A percentile compares a stretch with the other conserved stretches of the same genome.
Evolutionary conservation across 1,140 invertebrate genomes (phyloP).

Genomic region (Colletes latitarsis): DNA sequence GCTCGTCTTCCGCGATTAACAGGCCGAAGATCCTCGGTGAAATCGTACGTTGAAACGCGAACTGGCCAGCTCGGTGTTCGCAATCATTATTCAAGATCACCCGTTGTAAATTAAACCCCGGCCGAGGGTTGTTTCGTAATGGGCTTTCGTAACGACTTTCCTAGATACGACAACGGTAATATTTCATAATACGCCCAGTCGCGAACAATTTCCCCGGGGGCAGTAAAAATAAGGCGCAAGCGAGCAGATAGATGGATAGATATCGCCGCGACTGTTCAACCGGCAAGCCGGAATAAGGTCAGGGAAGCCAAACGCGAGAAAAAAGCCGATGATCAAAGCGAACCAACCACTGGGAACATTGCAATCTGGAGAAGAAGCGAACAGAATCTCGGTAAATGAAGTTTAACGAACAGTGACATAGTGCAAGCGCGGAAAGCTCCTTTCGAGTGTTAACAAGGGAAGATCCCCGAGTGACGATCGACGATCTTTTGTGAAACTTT

Average conservation of each 20-base stretch:
- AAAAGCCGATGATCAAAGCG: conserved; percentile 44
- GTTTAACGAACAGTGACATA: neutral
- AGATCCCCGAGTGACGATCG: no score
- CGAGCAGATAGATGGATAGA: conserved; percentile 32
- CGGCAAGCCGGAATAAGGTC: conserved; percentile 71
- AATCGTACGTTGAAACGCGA: neutral
- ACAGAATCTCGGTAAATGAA: neutral
- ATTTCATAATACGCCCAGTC: conserved; percentile 46
- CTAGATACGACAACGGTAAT: conserved; percentile 42
- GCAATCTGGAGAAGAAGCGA: neutral
- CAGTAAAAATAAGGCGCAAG: conserved; percentile 38
- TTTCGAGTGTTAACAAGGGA: no score
- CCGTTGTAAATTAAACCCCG: conserved; percentile 24
- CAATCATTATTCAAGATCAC: conserved; percentile 49
- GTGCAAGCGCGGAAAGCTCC: neutral
- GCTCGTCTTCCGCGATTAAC: neutral
- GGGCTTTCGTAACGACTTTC: conserved; percentile 44
- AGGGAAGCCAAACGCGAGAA: conserved; percentile 69
- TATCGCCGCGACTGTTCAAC: conserved; percentile 47
- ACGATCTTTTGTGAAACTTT: no score
- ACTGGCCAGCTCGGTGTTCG: neutral
- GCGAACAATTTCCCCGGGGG: conserved; percentile 45
- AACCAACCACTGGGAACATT: neutral
- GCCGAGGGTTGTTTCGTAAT: conserved; percentile 24
- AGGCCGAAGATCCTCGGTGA: neutral